Conservation (phyloP, 1,140 invertebrate species). For the Onthophagus taurus region DNA sequence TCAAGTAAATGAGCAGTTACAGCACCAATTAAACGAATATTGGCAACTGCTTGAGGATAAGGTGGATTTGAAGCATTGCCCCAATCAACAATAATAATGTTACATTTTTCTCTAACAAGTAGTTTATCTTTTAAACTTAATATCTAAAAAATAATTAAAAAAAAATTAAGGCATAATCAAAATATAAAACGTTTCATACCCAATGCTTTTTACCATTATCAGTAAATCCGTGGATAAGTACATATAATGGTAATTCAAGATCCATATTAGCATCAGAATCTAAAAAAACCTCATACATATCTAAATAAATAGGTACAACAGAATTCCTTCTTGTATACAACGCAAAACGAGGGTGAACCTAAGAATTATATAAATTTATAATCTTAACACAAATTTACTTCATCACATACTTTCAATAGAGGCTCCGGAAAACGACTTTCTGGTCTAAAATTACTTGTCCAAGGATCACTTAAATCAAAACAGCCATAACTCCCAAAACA, state of each 20-base stretch:
- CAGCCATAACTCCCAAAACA: constrained; percentile 77
- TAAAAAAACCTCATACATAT: constrained; percentile 52
- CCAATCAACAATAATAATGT: constrained; percentile 79
- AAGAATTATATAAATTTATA: constrained; percentile 23
- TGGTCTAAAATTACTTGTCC: constrained; percentile 65
- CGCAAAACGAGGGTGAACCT: constrained; percentile 43
- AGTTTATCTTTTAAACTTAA: constrained; percentile 47
- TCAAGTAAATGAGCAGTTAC: constrained; percentile 65
- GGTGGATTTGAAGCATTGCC: constrained; percentile 72
- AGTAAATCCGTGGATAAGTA: constrained; percentile 77
- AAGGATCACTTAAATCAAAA: constrained; percentile 70
- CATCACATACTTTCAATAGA: constrained; percentile 41
- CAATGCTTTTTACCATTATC: constrained; percentile 71
- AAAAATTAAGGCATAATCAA: not conserved
- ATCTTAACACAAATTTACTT: not conserved
- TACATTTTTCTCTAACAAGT: constrained; percentile 55
- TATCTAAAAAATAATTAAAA: not conserved
- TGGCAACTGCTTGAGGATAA: constrained; percentile 83
- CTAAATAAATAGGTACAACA: constrained; percentile 47
- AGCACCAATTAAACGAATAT: constrained; percentile 75
- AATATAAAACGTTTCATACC: constrained; percentile 43
- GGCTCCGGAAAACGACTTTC: constrained; percentile 66
- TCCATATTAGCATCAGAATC: constrained; percentile 50
- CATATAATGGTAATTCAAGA: constrained; percentile 53
- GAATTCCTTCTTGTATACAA: constrained; percentile 43